Percentiles rank a stretch among this genome's conserved stretches.
Evolutionary conservation across 1,140 invertebrate species (phyloP).

Genomic region (Colletes latitarsis): DNA sequence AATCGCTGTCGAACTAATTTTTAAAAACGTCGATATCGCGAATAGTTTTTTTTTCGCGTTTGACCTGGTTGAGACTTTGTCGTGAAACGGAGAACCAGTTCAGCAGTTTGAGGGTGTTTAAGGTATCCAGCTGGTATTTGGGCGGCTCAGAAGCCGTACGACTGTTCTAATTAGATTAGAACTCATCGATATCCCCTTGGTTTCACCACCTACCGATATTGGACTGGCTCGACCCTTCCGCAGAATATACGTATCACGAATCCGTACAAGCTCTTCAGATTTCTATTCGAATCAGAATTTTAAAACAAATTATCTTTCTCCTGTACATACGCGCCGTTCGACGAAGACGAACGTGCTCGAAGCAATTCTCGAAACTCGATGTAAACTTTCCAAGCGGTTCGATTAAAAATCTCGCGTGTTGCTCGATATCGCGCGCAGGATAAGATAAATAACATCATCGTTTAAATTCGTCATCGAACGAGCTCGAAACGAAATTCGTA

Average conservation of each 20-base stretch:
- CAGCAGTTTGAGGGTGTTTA: constrained; percentile 51
- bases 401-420: too few relatives aligned
- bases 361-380: too few relatives aligned
- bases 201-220: constrained; percentile 25
- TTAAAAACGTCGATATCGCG: too few relatives aligned
- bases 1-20: not conserved
- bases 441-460: too few relatives aligned
- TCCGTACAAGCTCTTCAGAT: not conserved
- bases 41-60: not conserved
- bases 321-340: too few relatives aligned
- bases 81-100: constrained; percentile 29
- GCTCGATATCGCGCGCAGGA: too few relatives aligned
- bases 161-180: constrained; percentile 70
- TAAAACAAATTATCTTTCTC: too few relatives aligned
- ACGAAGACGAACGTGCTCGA: too few relatives aligned
- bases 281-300: too few relatives aligned
- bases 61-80: not conserved
- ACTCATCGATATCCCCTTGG: constrained; percentile 11
- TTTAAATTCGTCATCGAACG: too few relatives aligned
- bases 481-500: too few relatives aligned
- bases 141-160: constrained; percentile 72
- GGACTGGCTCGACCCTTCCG: not conserved
- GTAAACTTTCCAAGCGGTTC: too few relatives aligned
- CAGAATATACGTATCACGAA: not conserved
- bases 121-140: constrained; percentile 60